Conservation (phyloP, 2,797 vertebrate genomes). For the Pangasius krempfi region DNA sequence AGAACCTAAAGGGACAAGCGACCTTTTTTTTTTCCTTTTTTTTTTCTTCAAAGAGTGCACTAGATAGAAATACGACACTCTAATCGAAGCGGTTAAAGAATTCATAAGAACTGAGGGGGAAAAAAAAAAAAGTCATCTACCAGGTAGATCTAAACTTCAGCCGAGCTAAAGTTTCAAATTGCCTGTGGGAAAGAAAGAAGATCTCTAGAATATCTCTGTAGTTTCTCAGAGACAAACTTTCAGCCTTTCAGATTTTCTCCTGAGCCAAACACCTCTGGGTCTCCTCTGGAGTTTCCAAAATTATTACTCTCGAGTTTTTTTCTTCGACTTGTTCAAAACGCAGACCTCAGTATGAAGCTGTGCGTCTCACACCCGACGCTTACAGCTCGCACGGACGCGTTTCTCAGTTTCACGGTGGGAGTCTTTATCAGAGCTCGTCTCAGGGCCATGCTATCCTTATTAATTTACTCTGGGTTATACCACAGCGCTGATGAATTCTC, state of each 20-base stretch:
- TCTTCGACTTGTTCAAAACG: not conserved
- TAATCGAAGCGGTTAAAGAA: not conserved
- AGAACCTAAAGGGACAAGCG: not conserved
- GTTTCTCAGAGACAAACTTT: conserved; percentile 4
- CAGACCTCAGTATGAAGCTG: not conserved
- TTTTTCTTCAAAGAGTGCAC: not conserved
- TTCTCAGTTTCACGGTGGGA: not conserved
- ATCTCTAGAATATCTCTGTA: not conserved
- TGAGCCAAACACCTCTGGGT: not conserved
- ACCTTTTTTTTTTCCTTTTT: too few relatives aligned
- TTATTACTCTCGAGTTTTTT: not conserved
- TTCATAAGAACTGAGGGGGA: not conserved
- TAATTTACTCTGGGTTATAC: not conserved
- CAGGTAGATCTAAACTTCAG: not conserved
- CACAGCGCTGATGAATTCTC: not conserved
- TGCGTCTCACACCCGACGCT: not conserved
- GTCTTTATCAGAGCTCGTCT: not conserved
- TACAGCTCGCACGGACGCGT: not conserved
- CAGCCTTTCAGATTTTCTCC: not conserved
- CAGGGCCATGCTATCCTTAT: not conserved
- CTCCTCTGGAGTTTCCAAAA: conserved; percentile 5
- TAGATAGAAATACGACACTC: not conserved
- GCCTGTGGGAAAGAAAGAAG: not conserved
- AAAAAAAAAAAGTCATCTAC: not conserved
- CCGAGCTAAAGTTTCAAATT: not conserved